phyloP scores from a whole-genome alignment of 1,140 invertebrate genomes.

The Brachionus paranguensis region DNA sequence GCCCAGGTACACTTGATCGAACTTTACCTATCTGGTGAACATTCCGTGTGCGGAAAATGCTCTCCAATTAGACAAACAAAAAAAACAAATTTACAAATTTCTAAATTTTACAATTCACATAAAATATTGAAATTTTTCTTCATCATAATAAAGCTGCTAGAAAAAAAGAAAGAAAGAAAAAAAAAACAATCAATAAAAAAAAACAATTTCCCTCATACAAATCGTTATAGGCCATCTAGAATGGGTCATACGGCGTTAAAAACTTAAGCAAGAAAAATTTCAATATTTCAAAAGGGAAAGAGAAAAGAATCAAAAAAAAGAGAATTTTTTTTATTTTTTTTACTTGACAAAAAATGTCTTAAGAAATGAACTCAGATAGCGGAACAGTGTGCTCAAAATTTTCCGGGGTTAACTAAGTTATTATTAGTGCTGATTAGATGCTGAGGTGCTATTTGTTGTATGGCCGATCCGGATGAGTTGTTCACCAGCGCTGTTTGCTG shows the following conservation, averaged over 20 bases:
- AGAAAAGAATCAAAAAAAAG: not conserved
- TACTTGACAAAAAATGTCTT: not conserved
- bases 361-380: not conserved
- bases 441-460: slow-evolving; percentile 28
- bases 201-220: not conserved
- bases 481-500: not conserved
- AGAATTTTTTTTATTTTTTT: not conserved
- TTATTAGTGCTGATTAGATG: slow-evolving; percentile 16
- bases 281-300: not conserved
- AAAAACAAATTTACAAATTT: slow-evolving; percentile 12
- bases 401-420: slow-evolving; percentile 20
- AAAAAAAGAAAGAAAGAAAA: not conserved
- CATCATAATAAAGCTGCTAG: not conserved
- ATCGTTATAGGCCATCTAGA: not conserved
- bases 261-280: not conserved
- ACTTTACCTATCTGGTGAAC: not conserved
- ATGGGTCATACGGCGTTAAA: not conserved
- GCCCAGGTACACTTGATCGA: not conserved
- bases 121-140: slow-evolving; percentile 25
- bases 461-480: slow-evolving; percentile 20
- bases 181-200: slow-evolving; percentile 1
- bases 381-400: slow-evolving; percentile 10
- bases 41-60: not conserved
- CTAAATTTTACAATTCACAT: slow-evolving; percentile 2
- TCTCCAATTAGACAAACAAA: not conserved